Evolutionary conservation across 64 coral and sea anemone species (phyloP), one percentile per base, ranked within the genome.

Genomic region (Montipora sp.): DNA sequence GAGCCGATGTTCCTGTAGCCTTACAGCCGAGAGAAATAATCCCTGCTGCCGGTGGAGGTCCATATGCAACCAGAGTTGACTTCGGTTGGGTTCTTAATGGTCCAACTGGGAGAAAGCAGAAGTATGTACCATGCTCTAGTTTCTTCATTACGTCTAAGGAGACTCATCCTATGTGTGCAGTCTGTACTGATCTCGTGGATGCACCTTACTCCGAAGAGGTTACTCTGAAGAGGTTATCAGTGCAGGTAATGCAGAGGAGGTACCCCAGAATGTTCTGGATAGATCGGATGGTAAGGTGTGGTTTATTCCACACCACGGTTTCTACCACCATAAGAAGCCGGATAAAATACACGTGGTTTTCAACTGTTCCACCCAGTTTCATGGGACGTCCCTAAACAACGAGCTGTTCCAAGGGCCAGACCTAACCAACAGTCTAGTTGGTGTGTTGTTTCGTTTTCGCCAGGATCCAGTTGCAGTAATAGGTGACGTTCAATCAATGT

Each of bases 31-130:
- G 15, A 59, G 69, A 86, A 48, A 55, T 86, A 19, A 87, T 77
- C 14, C 13, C 18, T 23, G 46, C 71, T 8, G 27, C 51, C 8
- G 73, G 46, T 13, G 90, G 59, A 14, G 90, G 51, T n/a, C 90
- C 80, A 13, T 78, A 92, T 51, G 81, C 90, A 16, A 85, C 48
- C 8, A 92, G 50, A 68, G 81, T 86, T 45, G 51, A 74, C 6
- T 50, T 92, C 51, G 81, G 90, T 2, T 92, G 90, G 90, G 81
- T 92, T 2, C 79, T 86, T 51, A 92, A 86, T 92, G 90, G 90
- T 51, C 90, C 73, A n/a, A 50, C 43, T 78, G 90, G 90, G 76
- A 18, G 90, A 92, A 92, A 67, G 3, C 65, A 22, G 16, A 88
- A 58, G 16, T 58, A 73, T 75, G 22, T 57, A 20, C 49, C 70